A percentile compares a stretch with the other conserved stretches of the same genome.
These are phyloP conservation scores for Drosophila suzukii DNA, from an alignment of 1,140 invertebrate genomes.

Conservation along the genomic window DNA sequence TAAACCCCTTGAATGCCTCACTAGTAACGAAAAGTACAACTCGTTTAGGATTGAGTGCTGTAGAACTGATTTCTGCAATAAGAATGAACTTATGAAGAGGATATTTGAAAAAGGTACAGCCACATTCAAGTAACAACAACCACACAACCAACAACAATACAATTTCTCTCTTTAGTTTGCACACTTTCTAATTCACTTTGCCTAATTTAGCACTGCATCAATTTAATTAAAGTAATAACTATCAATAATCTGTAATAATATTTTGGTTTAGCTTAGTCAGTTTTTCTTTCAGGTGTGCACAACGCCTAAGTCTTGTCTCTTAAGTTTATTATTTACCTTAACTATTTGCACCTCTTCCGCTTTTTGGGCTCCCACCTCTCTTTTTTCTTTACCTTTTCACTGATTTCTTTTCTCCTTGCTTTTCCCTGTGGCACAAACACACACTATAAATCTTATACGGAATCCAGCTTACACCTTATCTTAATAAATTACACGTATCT, in stretches of 20 bases:
- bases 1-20: conserved; percentile 76
- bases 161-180: conserved; percentile 65
- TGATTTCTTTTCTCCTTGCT: conserved; percentile 17
- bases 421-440: conserved; percentile 29
- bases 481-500: conserved; percentile 33
- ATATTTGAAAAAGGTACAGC: conserved; percentile 78
- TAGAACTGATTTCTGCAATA: conserved; percentile 83
- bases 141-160: conserved; percentile 40
- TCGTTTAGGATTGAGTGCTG: conserved; percentile 82
- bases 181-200: conserved; percentile 57
- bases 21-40: conserved; percentile 67
- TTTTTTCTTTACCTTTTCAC: conserved; percentile 8
- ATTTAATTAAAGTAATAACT: conserved; percentile 37
- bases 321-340: conserved; percentile 50
- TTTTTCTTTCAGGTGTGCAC: conserved; percentile 39
- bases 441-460: conserved; percentile 31
- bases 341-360: conserved; percentile 39
- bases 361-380: conserved; percentile 26
- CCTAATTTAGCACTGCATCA: conserved; percentile 69
- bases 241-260: conserved; percentile 47
- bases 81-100: conserved; percentile 79
- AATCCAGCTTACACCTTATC: conserved; percentile 46
- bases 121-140: conserved; percentile 46
- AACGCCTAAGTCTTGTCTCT: conserved; percentile 1
- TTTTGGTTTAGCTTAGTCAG: conserved; percentile 37